Evolutionary conservation across 2,888 invertebrate species (phyloP).

Genomic region (Biston stratarius): DNA sequence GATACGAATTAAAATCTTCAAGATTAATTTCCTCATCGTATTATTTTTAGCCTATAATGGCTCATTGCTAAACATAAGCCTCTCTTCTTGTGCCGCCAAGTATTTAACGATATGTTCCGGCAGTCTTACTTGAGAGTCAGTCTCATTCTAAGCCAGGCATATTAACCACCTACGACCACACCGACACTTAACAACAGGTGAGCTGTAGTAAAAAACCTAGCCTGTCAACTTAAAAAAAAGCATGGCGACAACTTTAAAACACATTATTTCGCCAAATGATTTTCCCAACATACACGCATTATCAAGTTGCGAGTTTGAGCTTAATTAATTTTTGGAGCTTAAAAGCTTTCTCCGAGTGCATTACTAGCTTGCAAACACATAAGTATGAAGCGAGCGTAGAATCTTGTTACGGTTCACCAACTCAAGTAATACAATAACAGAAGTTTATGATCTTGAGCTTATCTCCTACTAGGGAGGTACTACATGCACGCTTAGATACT

Average conservation of each 20-base stretch:
- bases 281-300: not conserved
- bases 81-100: no score
- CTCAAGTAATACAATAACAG: constrained; percentile 6
- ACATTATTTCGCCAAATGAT: not conserved
- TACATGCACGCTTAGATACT: not conserved
- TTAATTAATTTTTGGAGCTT: constrained; percentile 24
- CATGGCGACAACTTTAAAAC: not conserved
- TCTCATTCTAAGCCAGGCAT: no score
- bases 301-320: constrained; percentile 7
- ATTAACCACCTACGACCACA: no score
- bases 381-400: not conserved
- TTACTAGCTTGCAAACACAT: not conserved
- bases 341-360: constrained; percentile 24
- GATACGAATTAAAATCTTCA: no score
- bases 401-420: constrained; percentile 9
- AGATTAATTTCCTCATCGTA: no score
- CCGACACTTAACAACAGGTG: no score
- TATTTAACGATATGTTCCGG: no score
- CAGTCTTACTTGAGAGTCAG: no score
- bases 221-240: no score
- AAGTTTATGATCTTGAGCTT: constrained; percentile 6
- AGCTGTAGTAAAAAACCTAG: no score
- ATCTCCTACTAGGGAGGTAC: not conserved
- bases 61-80: no score
- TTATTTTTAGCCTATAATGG: no score